These are phyloP conservation scores for Ramphastos sulfuratus DNA, from an alignment of 2,113 vertebrate species.

Conservation along the genomic window DNA sequence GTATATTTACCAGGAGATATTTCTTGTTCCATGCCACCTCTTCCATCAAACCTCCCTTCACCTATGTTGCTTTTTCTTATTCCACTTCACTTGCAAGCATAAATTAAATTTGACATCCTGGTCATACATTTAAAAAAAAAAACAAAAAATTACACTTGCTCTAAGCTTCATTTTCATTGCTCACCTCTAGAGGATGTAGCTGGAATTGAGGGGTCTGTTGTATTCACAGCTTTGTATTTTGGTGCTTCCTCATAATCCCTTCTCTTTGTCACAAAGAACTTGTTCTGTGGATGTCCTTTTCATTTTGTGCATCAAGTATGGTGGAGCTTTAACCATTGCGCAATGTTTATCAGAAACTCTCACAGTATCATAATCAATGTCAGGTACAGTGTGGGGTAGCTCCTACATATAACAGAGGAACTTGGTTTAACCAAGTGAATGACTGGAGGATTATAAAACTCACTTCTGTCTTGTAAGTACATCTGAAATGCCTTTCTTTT, in stretches of 20 bases:
- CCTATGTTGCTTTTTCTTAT: not conserved
- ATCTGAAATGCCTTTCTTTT: not conserved
- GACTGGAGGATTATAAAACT: not conserved
- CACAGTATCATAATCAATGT: not conserved
- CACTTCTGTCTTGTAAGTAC: not conserved
- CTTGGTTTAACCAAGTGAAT: not conserved
- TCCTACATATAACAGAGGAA: not conserved
- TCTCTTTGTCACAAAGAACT: not conserved
- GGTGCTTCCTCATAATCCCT: not conserved
- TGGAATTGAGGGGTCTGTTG: not conserved
- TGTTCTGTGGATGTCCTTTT: not conserved
- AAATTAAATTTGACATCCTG: not conserved
- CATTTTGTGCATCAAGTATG: not conserved
- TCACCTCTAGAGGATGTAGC: not conserved
- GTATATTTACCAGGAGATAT: not conserved
- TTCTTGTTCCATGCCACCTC: not conserved
- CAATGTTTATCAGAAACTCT: not conserved
- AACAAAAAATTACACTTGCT: not conserved
- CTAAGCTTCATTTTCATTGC: not conserved
- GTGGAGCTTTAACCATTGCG: not conserved
- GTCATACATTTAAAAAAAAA: not conserved
- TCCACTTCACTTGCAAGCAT: not conserved
- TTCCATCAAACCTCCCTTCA: not conserved
- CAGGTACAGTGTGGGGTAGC: rapidly evolving
- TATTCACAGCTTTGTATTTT: not conserved